These are phyloP conservation scores for Gallinago jamesoni DNA, from an alignment of 2,113 vertebrate species.

Conservation along the genomic window DNA sequence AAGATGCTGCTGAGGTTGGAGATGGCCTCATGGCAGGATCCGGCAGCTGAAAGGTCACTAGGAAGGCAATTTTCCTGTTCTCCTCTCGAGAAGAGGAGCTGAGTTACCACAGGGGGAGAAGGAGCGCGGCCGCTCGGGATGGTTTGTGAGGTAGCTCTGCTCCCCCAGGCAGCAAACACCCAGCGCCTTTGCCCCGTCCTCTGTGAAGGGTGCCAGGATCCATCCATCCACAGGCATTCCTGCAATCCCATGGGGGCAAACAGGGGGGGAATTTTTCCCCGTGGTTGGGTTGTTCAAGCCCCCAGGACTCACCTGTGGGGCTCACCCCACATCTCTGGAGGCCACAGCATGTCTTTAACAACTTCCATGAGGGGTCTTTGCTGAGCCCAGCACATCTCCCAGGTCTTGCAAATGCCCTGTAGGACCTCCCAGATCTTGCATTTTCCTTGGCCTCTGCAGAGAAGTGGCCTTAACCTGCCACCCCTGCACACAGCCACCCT, in stretches of 20 bases:
- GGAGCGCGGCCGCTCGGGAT: rapidly evolving
- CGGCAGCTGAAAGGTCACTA: not conserved
- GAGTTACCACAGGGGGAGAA: not conserved
- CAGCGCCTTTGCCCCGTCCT: not conserved
- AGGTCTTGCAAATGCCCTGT: not conserved
- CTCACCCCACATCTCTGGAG: not conserved
- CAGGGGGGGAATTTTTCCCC: rapidly evolving
- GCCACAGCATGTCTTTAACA: not conserved
- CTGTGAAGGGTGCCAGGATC: not conserved
- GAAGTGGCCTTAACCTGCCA: not conserved
- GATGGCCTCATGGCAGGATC: not conserved
- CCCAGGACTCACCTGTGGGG: too few relatives aligned
- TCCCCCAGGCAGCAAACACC: not conserved
- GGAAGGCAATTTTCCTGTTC: not conserved
- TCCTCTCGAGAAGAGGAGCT: not conserved
- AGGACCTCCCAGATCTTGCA: not conserved
- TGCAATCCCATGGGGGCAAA: not conserved
- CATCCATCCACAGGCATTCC: rapidly evolving
- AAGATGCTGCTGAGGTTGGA: rapidly evolving
- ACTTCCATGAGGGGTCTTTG: not conserved
- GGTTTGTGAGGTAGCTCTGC: not conserved
- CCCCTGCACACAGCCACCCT: rapidly evolving
- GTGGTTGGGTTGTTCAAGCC: not conserved
- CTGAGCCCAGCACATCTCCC: not conserved
- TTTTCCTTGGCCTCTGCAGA: not conserved